phyloP scores from a whole-genome alignment of 2,797 vertebrate species.

The Vireo griseus region DNA sequence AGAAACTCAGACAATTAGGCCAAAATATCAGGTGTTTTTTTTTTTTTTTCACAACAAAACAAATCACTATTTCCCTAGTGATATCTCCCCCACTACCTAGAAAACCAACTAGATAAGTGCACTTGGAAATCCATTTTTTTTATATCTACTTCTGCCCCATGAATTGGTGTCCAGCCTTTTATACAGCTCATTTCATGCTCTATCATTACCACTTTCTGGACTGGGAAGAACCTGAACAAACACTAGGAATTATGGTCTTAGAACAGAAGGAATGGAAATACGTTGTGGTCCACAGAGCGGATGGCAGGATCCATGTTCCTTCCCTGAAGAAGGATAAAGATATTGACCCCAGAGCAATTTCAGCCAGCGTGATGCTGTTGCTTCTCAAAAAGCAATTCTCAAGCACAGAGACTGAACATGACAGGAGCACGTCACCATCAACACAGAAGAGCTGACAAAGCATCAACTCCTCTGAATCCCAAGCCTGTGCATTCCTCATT shows the following conservation, averaged over 20 bases:
- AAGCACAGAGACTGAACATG: neutral
- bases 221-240: neutral
- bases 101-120: neutral
- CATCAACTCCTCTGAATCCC: neutral
- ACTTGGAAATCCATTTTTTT: neutral
- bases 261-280: neutral
- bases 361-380: neutral
- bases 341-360: neutral
- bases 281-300: accelerated
- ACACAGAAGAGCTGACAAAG: neutral
- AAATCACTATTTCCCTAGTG: neutral
- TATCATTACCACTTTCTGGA: neutral
- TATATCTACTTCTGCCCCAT: neutral
- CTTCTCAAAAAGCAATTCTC: slow-evolving; percentile 24
- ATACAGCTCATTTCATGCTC: neutral
- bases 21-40: neutral
- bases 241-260: neutral
- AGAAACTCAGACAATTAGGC: neutral
- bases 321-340: neutral
- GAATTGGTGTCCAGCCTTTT: neutral
- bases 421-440: neutral
- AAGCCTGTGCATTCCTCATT: neutral
- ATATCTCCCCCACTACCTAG: neutral
- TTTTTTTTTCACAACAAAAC: neutral
- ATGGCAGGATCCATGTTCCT: neutral